phyloP scores from a whole-genome alignment of 1,140 invertebrate genomes.

The Diorhabda sublineata region DNA sequence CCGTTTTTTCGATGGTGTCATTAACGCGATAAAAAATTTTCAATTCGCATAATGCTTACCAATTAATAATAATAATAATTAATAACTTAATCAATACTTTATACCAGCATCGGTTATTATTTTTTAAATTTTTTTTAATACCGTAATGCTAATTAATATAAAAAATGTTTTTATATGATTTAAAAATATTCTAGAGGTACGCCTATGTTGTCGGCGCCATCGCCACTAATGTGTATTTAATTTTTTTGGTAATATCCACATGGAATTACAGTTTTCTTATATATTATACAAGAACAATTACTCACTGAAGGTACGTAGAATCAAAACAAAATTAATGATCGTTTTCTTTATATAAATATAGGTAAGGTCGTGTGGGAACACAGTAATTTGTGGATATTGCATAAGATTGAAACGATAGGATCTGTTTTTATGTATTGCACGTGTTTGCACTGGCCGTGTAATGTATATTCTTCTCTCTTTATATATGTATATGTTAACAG shows the following conservation, averaged over 20 bases:
- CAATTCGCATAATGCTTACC: too few species aligned
- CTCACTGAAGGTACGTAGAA: not conserved
- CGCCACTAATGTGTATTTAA: not conserved
- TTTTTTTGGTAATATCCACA: not conserved
- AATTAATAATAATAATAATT: too few species aligned
- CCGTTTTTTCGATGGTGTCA: too few species aligned
- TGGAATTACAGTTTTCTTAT: not conserved
- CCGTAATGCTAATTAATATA: too few species aligned
- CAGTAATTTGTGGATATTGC: not conserved
- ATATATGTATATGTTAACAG: too few species aligned
- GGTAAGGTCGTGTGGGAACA: not conserved
- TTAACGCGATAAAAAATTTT: too few species aligned
- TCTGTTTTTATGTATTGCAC: conserved; percentile 1
- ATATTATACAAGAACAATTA: not conserved
- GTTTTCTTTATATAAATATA: not conserved
- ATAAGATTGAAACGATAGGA: not conserved
- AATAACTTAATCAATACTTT: too few species aligned
- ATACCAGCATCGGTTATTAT: too few species aligned
- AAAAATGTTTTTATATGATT: too few species aligned
- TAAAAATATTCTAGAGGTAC: not conserved
- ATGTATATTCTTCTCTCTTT: not conserved
- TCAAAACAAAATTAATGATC: not conserved
- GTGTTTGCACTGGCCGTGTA: not conserved
- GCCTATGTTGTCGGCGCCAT: not conserved
- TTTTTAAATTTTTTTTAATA: too few species aligned